These are phyloP conservation scores for Hemitrygon akajei DNA, from an alignment of 2,797 vertebrate genomes.

Conservation along the genomic window DNA sequence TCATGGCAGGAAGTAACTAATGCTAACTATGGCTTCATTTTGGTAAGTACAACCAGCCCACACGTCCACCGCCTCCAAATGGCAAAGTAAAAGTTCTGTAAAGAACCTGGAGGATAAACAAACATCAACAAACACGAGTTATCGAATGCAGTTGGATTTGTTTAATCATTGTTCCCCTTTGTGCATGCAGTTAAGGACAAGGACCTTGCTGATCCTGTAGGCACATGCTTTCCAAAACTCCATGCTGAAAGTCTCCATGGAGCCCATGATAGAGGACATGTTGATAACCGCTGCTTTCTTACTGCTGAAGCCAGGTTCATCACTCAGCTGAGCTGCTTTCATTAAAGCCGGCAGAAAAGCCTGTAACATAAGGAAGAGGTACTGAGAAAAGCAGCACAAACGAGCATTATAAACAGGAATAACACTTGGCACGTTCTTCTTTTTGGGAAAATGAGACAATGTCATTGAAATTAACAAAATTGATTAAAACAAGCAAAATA, in stretches of 20 bases:
- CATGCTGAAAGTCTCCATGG: background rate
- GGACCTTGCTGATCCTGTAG: background rate
- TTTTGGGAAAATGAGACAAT: background rate
- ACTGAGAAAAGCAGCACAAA: background rate
- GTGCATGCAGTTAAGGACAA: too few relatives aligned
- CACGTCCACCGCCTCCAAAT: too few relatives aligned
- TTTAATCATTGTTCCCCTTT: background rate
- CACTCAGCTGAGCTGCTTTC: background rate
- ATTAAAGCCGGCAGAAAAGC: slow-evolving; percentile 7
- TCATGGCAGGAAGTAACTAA: too few relatives aligned
- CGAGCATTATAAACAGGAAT: background rate
- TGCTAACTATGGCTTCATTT: too few relatives aligned
- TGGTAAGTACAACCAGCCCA: too few relatives aligned
- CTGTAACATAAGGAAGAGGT: background rate
- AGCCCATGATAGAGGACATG: slow-evolving; percentile 4
- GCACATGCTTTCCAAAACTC: background rate
- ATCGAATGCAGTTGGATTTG: background rate
- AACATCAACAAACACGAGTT: too few relatives aligned
- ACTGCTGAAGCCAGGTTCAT: background rate
- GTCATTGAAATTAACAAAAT: background rate
- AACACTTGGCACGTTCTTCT: background rate
- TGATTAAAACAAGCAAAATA: background rate
- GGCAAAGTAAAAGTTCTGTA: too few relatives aligned
- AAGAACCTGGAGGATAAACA: too few relatives aligned
- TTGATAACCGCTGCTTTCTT: slow-evolving; percentile 26